These are phyloP conservation scores for Naja naja DNA, from an alignment of 2,113 vertebrate species.

Conservation along the genomic window DNA sequence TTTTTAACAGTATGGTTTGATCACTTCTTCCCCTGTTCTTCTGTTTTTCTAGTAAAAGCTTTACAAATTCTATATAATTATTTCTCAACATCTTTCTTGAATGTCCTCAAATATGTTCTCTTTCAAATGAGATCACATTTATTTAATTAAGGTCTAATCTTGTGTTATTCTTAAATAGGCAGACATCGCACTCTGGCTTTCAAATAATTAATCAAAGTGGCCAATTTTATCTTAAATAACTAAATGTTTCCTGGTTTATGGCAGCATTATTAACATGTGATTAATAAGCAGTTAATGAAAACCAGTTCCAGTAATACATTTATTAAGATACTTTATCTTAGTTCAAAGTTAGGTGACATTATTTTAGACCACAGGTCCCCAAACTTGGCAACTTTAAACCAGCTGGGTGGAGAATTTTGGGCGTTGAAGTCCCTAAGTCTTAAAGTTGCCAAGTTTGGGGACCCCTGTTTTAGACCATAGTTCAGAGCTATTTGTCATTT, in stretches of 20 bases:
- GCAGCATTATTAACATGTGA: constrained; percentile 56
- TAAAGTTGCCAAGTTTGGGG: no score
- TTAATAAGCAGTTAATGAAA: constrained; percentile 64
- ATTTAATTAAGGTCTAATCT: constrained; percentile 49
- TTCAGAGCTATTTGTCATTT: constrained; percentile 67
- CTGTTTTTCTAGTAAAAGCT: not conserved
- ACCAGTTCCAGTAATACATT: constrained; percentile 48
- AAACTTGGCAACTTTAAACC: no score
- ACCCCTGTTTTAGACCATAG: constrained; percentile 53
- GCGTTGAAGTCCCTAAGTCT: no score
- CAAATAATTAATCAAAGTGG: constrained; percentile 59
- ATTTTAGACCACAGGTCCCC: constrained; percentile 47
- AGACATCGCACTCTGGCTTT: constrained; percentile 46
- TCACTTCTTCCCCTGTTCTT: not conserved
- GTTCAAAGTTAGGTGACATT: constrained; percentile 57
- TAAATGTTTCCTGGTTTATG: constrained; percentile 45
- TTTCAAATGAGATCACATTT: not conserved
- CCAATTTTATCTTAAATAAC: constrained; percentile 48
- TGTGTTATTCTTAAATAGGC: constrained; percentile 51
- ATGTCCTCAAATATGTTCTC: not conserved
- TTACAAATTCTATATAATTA: not conserved
- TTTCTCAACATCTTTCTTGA: constrained; percentile 17
- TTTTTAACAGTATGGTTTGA: constrained; percentile 10
- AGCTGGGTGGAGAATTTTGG: no score
- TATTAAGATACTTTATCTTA: constrained; percentile 56